Evolutionary conservation across 2,888 invertebrate species (phyloP).

Genomic region (Hydropsyche betteni): DNA sequence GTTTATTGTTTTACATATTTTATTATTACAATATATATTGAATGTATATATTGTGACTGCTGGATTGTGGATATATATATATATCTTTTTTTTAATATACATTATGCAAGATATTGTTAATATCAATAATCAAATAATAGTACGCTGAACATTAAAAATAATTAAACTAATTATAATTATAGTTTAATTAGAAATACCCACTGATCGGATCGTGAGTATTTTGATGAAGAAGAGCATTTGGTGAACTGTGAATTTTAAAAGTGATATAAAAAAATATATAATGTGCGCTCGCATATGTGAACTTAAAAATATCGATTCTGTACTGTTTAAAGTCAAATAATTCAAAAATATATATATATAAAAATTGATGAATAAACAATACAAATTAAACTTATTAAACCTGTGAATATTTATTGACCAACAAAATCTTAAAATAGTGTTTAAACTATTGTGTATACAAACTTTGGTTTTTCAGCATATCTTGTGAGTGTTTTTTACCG

Average conservation of each 20-base stretch:
- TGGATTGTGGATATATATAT: conserved; percentile 35
- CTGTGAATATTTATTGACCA: conserved; percentile 6
- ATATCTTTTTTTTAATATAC: conserved; percentile 17
- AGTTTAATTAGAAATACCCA: conserved; percentile 46
- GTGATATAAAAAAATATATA: conserved; percentile 1
- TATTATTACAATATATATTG: conserved; percentile 11
- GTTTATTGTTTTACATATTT: conserved; percentile 15
- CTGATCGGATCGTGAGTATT: conserved; percentile 44
- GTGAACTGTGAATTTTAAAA: conserved; percentile 26
- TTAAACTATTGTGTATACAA: conserved; percentile 12
- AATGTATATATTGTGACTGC: conserved; percentile 20
- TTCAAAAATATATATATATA: not conserved
- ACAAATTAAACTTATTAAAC: conserved; percentile 9
- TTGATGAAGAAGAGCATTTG: conserved; percentile 26
- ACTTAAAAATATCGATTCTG: conserved; percentile 22
- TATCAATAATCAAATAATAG: conserved; percentile 25
- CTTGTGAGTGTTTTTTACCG: conserved; percentile 25
- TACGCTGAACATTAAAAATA: conserved; percentile 30
- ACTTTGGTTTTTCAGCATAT: conserved; percentile 22
- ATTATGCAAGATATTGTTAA: conserved; percentile 38
- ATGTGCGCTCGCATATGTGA: conserved; percentile 19
- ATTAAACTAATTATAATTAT: conserved; percentile 30
- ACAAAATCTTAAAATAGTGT: conserved; percentile 10
- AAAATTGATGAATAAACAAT: not conserved
- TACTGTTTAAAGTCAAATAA: conserved; percentile 17